phyloP scores from a whole-genome alignment of 2,797 vertebrate genomes.

The Natrix natrix region DNA sequence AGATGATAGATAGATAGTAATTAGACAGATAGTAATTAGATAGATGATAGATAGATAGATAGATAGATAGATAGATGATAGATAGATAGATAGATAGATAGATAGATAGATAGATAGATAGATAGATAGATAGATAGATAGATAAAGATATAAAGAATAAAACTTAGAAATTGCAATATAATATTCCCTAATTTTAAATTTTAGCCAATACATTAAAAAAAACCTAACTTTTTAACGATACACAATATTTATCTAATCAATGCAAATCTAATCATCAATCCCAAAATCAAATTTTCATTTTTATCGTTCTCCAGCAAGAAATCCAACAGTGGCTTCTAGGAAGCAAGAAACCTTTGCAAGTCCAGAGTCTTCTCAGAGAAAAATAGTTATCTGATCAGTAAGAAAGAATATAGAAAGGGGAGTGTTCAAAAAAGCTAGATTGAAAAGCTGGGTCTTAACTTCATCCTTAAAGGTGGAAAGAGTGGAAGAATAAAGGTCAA shows the following conservation, averaged over 20 bases:
- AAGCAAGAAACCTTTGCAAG: not conserved
- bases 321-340: not conserved
- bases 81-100: no score
- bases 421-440: not conserved
- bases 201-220: not conserved
- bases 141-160: no score
- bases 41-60: no score
- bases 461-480: not conserved
- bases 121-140: no score
- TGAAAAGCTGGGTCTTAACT: not conserved
- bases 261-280: not conserved
- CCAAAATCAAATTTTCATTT: not conserved
- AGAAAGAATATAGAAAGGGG: not conserved
- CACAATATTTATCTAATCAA: not conserved
- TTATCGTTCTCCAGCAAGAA: not conserved
- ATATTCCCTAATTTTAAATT: not conserved
- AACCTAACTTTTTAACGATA: not conserved
- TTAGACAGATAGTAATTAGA: no score
- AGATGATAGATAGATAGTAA: no score
- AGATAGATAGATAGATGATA: no score
- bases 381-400: not conserved
- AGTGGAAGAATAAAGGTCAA: not conserved
- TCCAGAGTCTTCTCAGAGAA: not conserved
- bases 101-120: no score
- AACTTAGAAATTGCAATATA: not conserved